phyloP scores from a whole-genome alignment of 1,140 invertebrate genomes.

The Eurosta solidaginis region DNA sequence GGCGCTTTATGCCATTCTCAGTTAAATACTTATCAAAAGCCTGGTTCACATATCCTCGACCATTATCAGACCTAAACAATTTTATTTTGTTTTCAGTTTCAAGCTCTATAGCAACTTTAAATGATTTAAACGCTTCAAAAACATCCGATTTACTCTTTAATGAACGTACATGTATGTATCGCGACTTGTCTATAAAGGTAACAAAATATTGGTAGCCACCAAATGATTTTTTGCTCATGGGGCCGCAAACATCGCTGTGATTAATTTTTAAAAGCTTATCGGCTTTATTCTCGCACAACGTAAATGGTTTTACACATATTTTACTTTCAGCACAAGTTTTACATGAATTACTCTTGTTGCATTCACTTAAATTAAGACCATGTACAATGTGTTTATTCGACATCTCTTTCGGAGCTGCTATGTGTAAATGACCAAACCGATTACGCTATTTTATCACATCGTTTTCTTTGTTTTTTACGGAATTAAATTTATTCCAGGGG shows the following conservation, averaged over 20 bases:
- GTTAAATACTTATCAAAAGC: background rate
- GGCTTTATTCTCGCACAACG: background rate
- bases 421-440: no score
- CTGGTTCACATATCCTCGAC: background rate
- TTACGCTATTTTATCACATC: background rate
- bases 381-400: background rate
- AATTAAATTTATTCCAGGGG: no score
- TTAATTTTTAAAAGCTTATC: background rate
- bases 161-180: background rate
- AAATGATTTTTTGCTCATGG: background rate
- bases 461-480: background rate
- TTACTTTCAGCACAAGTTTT: background rate
- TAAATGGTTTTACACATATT: background rate
- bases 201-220: background rate
- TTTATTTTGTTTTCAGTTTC: background rate
- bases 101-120: no score
- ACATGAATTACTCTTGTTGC: no score
- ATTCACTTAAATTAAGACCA: no score
- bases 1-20: background rate
- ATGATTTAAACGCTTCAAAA: background rate
- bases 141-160: background rate
- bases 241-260: no score
- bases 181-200: background rate
- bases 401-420: no score
- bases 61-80: background rate